A percentile compares a stretch with the other conserved stretches of the same genome.
These are phyloP conservation scores for Gryllus longicercus DNA, from an alignment of 2,888 invertebrate species.

Conservation along the genomic window DNA sequence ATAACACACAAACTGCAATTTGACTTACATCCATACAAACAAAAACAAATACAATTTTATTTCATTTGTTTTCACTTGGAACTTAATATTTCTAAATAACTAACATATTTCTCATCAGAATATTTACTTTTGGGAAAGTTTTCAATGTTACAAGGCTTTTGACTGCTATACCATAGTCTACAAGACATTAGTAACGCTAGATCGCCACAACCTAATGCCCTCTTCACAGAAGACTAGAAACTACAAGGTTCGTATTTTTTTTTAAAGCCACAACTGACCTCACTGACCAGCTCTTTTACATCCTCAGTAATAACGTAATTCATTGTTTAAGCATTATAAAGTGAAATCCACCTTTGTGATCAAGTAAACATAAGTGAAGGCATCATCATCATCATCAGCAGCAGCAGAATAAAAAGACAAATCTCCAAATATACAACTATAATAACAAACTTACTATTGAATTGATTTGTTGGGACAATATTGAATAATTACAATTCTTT, in stretches of 20 bases:
- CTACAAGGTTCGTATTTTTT: conserved; percentile 25
- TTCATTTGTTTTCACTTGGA: not conserved
- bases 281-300: not conserved
- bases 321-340: too few relatives aligned
- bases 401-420: not conserved
- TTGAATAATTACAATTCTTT: too few relatives aligned
- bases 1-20: not conserved
- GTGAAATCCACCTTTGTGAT: too few relatives aligned
- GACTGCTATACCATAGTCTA: not conserved
- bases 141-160: conserved; percentile 11
- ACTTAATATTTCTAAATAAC: conserved; percentile 7
- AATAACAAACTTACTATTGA: not conserved
- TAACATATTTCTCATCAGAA: not conserved
- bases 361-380: not conserved
- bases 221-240: conserved; percentile 30
- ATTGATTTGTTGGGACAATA: too few relatives aligned
- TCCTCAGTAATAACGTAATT: too few relatives aligned
- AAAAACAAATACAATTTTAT: not conserved
- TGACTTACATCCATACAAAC: not conserved
- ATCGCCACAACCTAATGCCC: not conserved
- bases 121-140: not conserved
- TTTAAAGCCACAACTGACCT: conserved; percentile 8
- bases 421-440: not conserved
- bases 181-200: not conserved
- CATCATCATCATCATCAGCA: not conserved